Evolutionary conservation across 2,888 invertebrate genomes (phyloP), one percentile per base, ranked within the genome.

Genomic region (Auanema freiburgensis): DNA sequence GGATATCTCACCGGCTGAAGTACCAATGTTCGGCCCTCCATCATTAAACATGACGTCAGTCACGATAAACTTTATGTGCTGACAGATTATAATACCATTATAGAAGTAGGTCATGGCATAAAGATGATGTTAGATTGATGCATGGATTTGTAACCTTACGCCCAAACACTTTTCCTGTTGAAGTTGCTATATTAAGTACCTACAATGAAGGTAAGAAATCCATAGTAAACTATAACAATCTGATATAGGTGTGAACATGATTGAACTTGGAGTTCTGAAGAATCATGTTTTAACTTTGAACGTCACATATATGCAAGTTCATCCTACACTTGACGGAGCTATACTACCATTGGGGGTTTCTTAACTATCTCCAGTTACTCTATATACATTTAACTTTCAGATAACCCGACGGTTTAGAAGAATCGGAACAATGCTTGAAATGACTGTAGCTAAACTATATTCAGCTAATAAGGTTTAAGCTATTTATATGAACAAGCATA

Each of bases 11-110:
- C 81, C 83, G 2, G 77, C 83, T 0, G 74, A 79, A 43, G 83
- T 83, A 2, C 79, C 83, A 25, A 83, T 84, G 83, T 83, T 83
- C 64, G 83, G 83, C 2, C 78, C 83, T 11, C 83, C 83, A 6
- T 81, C 81, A 1, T 59, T 83, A 14, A 83, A 83, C 59, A 73
- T 79, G 43, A 84, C 82, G 81, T 84, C 41, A 61, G 70, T 63
- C 16, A 23, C 44, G 11, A 12, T 14, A 11, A 46, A 46, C 10
- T 25, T 18, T 33, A 3, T 5, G 8, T 33, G 33, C n/a, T n/a
- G n/a, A n/a, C n/a, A 55, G 12, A 10, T 57, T 54, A 41, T 23
- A 10, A 50, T 1, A 1, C 16, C 14, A 4, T 59, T 76, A 59
- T 64, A 79, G 79, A 41, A 78, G 78, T 59, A 72, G 66, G 10